Evolutionary conservation across 2,888 invertebrate genomes (phyloP).

Genomic region (Drosophila atroscutellata): DNA sequence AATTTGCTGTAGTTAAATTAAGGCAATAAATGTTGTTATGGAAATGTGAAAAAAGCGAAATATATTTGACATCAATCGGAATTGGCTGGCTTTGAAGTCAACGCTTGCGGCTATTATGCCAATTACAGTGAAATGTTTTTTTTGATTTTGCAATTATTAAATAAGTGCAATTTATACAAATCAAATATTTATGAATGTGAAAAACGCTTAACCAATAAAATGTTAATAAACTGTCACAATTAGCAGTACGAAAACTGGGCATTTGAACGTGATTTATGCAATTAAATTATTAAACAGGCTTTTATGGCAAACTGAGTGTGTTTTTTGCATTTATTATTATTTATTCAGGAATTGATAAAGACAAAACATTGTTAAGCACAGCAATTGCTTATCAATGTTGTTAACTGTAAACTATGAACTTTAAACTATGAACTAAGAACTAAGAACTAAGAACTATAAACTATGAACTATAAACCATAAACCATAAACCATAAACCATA

Average conservation of each 20-base stretch:
- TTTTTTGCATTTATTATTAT: slow-evolving; percentile 27
- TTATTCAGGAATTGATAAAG: slow-evolving; percentile 23
- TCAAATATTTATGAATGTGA: slow-evolving; percentile 64
- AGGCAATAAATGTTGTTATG: neutral
- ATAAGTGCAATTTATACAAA: slow-evolving; percentile 46
- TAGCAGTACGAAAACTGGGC: slow-evolving; percentile 26
- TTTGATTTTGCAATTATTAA: slow-evolving; percentile 19
- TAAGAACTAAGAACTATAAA: slow-evolving; percentile 22
- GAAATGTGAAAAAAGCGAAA: neutral
- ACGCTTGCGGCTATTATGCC: neutral
- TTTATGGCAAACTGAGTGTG: slow-evolving; percentile 12
- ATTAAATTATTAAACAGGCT: slow-evolving; percentile 43
- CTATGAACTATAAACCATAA: slow-evolving; percentile 15
- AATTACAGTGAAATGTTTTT: neutral
- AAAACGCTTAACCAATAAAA: slow-evolving; percentile 20
- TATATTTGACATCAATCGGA: slow-evolving; percentile 1
- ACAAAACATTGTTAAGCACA: slow-evolving; percentile 1
- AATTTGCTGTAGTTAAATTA: neutral
- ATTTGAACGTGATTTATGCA: slow-evolving; percentile 36
- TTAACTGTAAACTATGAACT: slow-evolving; percentile 18
- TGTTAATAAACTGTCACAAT: slow-evolving; percentile 39
- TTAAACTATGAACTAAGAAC: slow-evolving; percentile 19
- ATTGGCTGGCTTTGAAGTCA: slow-evolving; percentile 2
- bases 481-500: slow-evolving; percentile 16
- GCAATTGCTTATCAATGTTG: slow-evolving; percentile 27